Evolutionary conservation across 2,888 invertebrate genomes (phyloP).

Genomic region (Trichopoda pennipes): DNA sequence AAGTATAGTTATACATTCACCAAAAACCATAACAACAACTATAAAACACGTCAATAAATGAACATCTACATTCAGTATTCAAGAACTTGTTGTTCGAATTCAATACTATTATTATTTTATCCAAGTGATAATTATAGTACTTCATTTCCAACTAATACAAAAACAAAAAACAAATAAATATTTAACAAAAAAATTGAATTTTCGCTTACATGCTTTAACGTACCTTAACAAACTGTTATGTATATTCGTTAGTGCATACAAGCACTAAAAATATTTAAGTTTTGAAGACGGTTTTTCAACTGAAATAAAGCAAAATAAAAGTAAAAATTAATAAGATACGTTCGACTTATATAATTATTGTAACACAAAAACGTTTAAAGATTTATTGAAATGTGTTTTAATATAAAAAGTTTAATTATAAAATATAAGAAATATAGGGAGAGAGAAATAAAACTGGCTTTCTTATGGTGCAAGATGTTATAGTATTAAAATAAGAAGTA

Average conservation of each 20-base stretch:
- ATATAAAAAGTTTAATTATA: too few species aligned
- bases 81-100: slow-evolving; percentile 20
- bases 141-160: too few species aligned
- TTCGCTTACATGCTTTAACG: slow-evolving; percentile 9
- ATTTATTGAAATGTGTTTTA: too few species aligned
- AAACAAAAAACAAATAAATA: not conserved
- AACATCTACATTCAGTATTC: slow-evolving; percentile 13
- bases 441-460: too few species aligned
- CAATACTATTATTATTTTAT: slow-evolving; percentile 20
- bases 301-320: slow-evolving; percentile 41
- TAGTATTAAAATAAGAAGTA: too few species aligned
- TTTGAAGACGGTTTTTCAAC: slow-evolving; percentile 29
- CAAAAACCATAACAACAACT: not conserved
- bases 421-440: too few species aligned
- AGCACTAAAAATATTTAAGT: slow-evolving; percentile 15
- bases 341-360: too few species aligned
- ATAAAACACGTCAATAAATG: slow-evolving; percentile 29
- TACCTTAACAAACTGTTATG: slow-evolving; percentile 43
- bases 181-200: slow-evolving; percentile 55
- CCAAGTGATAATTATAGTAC: slow-evolving; percentile 32
- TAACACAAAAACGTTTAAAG: too few species aligned
- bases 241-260: slow-evolving; percentile 5
- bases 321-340: not conserved
- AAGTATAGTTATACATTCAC: slow-evolving; percentile 20
- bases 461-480: too few species aligned